Conservation (phyloP, 2,888 invertebrate species). For the Sepiola atlantica region DNA sequence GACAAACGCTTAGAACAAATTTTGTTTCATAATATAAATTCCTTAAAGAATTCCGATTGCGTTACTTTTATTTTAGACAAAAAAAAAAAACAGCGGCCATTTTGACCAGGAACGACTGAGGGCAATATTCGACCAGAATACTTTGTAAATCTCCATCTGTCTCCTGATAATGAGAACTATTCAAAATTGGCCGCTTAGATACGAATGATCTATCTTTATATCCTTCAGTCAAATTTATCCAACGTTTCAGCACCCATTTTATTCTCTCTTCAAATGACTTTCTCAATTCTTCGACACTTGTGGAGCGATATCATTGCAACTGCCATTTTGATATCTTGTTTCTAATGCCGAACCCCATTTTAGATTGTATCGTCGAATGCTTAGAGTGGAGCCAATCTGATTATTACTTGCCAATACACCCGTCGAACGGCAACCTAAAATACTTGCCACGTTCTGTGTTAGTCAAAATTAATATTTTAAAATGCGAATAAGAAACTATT, state of each 20-base stretch:
- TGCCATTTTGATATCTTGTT: not conserved
- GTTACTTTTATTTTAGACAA: too few relatives aligned
- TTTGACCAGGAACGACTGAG: too few relatives aligned
- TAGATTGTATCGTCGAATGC: not conserved
- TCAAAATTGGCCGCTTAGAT: not conserved
- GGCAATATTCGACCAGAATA: too few relatives aligned
- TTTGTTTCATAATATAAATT: too few relatives aligned
- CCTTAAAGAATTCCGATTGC: too few relatives aligned
- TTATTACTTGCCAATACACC: not conserved
- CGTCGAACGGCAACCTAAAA: not conserved
- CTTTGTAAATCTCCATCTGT: too few relatives aligned
- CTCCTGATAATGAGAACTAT: not conserved
- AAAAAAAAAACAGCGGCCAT: too few relatives aligned
- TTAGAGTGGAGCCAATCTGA: not conserved
- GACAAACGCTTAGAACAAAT: too few relatives aligned
- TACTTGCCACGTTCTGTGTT: not conserved
- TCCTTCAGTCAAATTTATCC: not conserved
- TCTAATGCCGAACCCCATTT: not conserved
- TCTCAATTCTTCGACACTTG: not conserved
- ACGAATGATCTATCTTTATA: not conserved
- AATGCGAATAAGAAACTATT: not conserved
- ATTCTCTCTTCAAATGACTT: not conserved
- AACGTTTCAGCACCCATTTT: not conserved
- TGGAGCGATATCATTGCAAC: not conserved
- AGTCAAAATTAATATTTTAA: not conserved